A percentile compares a stretch with the other conserved stretches of the same genome.
Evolutionary conservation across 2,888 invertebrate species (phyloP).

Genomic region (Lomographa bimaculata): DNA sequence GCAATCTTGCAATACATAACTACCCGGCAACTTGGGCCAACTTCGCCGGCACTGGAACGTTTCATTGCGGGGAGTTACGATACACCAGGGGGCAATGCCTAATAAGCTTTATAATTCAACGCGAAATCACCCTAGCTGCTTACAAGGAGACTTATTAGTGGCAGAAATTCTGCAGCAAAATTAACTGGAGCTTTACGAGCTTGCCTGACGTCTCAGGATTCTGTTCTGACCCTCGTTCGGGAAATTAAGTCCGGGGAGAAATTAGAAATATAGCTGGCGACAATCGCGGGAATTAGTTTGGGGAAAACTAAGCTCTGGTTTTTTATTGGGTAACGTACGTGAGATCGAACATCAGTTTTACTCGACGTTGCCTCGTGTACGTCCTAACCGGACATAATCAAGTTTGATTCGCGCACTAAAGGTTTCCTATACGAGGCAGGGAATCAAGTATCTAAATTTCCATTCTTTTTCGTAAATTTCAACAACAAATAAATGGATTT

Average conservation of each 20-base stretch:
- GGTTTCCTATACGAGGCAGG: too few relatives aligned
- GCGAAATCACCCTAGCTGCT: conserved; percentile 55
- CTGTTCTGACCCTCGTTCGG: conserved; percentile 17
- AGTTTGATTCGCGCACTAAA: too few relatives aligned
- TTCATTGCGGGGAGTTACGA: conserved; percentile 68
- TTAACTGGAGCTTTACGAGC: conserved; percentile 48
- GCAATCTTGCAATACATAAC: conserved; percentile 34
- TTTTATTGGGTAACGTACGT: too few relatives aligned
- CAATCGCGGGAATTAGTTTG: conserved; percentile 9
- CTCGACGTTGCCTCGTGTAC: too few relatives aligned
- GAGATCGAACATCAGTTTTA: too few relatives aligned
- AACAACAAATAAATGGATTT: too few relatives aligned
- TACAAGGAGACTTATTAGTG: conserved; percentile 63
- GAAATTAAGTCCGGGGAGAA: conserved; percentile 18
- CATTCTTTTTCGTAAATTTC: too few relatives aligned
- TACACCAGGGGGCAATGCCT: conserved; percentile 73
- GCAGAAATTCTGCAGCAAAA: conserved; percentile 48
- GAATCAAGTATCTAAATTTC: too few relatives aligned
- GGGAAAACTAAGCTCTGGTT: conserved; percentile 3
- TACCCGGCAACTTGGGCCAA: conserved; percentile 41
- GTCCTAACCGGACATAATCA: too few relatives aligned
- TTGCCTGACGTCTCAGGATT: conserved; percentile 26
- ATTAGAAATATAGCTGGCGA: conserved; percentile 9
- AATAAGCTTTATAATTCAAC: conserved; percentile 79
- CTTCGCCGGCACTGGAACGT: conserved; percentile 47